A percentile compares a stretch with the other conserved stretches of the same genome.
Conservation (phyloP, 2,888 invertebrate species). For the Azorinus chamasolen region DNA sequence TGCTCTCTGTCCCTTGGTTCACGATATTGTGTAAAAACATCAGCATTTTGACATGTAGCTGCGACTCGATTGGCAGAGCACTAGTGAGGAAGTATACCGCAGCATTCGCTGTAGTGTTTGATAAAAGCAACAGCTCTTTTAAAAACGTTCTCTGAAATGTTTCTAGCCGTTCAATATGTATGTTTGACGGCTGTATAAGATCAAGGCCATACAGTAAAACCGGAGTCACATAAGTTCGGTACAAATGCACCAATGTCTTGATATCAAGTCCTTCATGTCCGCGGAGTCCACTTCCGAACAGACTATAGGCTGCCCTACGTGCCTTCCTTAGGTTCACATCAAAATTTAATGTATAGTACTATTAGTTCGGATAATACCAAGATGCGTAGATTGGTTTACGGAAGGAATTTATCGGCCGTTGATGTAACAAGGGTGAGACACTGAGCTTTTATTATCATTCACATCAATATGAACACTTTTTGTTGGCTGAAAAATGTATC, state of each 20-base stretch:
- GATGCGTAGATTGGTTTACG: background rate
- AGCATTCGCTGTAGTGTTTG: constrained; percentile 3
- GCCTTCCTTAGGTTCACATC: background rate
- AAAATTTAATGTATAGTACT: background rate
- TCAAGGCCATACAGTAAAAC: constrained; percentile 6
- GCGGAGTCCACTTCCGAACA: background rate
- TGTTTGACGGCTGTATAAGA: background rate
- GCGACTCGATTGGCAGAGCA: background rate
- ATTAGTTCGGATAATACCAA: constrained; percentile 3
- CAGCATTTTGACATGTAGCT: background rate
- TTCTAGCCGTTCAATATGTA: background rate
- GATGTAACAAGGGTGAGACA: background rate
- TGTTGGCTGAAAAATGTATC: constrained; percentile 10
- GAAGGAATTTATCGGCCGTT: background rate
- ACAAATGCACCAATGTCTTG: constrained; percentile 1
- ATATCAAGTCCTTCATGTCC: constrained; percentile 7
- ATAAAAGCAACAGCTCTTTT: background rate
- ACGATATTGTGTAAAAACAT: background rate
- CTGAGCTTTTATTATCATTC: background rate
- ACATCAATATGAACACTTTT: constrained; percentile 19
- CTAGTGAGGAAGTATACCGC: background rate
- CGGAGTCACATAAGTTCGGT: constrained; percentile 1
- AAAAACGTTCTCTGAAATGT: constrained; percentile 9
- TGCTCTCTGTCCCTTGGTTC: background rate
- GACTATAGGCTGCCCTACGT: background rate